Conservation (phyloP, 1,140 invertebrate species). For the Zaprionus ornatus region DNA sequence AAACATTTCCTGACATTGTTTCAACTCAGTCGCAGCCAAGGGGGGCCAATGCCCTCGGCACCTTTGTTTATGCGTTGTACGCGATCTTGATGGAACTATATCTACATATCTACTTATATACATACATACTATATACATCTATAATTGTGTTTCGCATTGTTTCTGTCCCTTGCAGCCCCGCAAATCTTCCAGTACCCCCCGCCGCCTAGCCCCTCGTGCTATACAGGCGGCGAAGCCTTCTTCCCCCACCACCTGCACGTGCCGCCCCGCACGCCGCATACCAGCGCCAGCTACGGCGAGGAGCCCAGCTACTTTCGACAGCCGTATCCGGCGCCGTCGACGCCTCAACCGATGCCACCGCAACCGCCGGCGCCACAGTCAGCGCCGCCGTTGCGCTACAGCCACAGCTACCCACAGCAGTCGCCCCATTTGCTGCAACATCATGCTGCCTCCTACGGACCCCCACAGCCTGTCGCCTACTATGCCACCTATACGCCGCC, state of each 20-base stretch:
- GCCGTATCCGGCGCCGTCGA: slow-evolving; percentile 65
- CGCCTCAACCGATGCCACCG: slow-evolving; percentile 67
- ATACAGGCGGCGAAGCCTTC: slow-evolving; percentile 69
- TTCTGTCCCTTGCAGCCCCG: slow-evolving; percentile 57
- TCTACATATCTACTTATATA: background rate
- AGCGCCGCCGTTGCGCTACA: slow-evolving; percentile 75
- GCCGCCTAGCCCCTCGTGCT: slow-evolving; percentile 80
- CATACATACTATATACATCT: slow-evolving; percentile 2
- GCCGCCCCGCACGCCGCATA: slow-evolving; percentile 73
- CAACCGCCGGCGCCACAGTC: slow-evolving; percentile 71
- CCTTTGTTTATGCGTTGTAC: slow-evolving; percentile 47
- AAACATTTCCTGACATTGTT: slow-evolving; percentile 71
- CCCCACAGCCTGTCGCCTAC: slow-evolving; percentile 41
- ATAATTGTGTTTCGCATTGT: background rate
- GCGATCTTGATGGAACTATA: slow-evolving; percentile 30
- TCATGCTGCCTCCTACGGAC: slow-evolving; percentile 51
- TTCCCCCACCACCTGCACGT: slow-evolving; percentile 63
- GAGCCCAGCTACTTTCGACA: slow-evolving; percentile 77
- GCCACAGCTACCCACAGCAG: slow-evolving; percentile 71
- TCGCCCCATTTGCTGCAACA: slow-evolving; percentile 66
- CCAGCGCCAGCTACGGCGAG: slow-evolving; percentile 74
- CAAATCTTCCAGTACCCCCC: slow-evolving; percentile 81
- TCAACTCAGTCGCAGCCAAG: slow-evolving; percentile 24
- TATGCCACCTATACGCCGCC: slow-evolving; percentile 79
- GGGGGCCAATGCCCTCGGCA: slow-evolving; percentile 46